A percentile compares a stretch with the other conserved stretches of the same genome.
These are phyloP conservation scores for Onchidella celtica DNA, from an alignment of 2,888 invertebrate species.

Conservation along the genomic window DNA sequence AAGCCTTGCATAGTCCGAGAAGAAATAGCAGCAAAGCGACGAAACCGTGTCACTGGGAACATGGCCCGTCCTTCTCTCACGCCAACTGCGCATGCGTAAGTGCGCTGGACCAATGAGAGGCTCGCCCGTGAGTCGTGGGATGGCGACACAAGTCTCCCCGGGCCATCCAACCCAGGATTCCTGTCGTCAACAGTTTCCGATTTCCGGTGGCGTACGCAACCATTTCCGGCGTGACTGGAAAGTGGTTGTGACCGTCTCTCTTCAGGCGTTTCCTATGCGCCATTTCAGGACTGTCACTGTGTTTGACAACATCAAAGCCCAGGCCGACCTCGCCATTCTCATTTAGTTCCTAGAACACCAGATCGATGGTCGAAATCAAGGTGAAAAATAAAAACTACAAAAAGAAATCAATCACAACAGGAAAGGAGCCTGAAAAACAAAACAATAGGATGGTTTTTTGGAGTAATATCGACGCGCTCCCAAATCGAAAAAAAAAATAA, in stretches of 20 bases:
- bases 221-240: constrained; percentile 30
- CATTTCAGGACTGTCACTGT: neutral
- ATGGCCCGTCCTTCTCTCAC: neutral
- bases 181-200: constrained; percentile 45
- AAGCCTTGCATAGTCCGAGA: neutral
- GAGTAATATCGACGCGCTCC: no score
- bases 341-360: neutral
- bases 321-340: neutral
- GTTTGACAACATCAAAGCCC: neutral
- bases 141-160: constrained; percentile 37
- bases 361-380: neutral
- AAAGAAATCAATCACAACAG: no score
- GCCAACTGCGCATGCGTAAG: neutral
- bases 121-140: neutral
- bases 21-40: neutral
- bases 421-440: no score
- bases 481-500: no score
- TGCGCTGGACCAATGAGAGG: constrained; percentile 29
- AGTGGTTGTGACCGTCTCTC: neutral
- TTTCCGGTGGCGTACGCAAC: constrained; percentile 36
- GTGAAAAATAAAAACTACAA: no score
- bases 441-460: no score
- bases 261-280: neutral
- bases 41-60: neutral
- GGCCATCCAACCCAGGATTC: constrained; percentile 38